A percentile compares a stretch with the other conserved stretches of the same genome.
Conservation (phyloP, 2,113 vertebrate species). For the Cyanoderma ruficeps region DNA sequence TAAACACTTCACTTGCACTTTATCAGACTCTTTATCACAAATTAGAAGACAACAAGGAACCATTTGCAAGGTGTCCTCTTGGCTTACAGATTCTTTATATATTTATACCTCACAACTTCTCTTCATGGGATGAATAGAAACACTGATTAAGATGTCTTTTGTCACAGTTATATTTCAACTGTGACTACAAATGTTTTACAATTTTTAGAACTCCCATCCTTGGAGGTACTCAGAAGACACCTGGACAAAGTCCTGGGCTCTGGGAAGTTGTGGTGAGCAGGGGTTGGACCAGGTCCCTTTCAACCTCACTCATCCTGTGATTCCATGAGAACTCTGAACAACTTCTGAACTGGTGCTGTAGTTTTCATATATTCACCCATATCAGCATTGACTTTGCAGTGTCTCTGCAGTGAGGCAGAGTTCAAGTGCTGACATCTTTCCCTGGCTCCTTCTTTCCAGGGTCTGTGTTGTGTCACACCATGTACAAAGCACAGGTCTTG, state of each 20-base stretch:
- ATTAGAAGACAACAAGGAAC: not conserved
- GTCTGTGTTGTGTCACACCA: not conserved
- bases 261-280: not conserved
- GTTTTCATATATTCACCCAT: not conserved
- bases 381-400: not conserved
- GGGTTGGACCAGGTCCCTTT: not conserved
- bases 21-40: constrained; percentile 3
- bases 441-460: not conserved
- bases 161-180: not conserved
- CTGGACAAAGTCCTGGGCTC: not conserved
- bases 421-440: not conserved
- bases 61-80: not conserved
- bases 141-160: not conserved
- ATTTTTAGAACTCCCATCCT: not conserved
- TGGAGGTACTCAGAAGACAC: not conserved
- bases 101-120: not conserved
- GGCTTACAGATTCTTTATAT: not conserved
- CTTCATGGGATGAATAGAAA: not conserved
- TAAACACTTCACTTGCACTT: not conserved
- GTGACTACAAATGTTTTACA: not conserved
- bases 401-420: not conserved
- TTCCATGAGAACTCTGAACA: not conserved
- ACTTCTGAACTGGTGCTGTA: not conserved
- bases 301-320: not conserved
- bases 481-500: not conserved